phyloP scores from a whole-genome alignment of 2,113 vertebrate genomes.

The Austrofundulus limnaeus region DNA sequence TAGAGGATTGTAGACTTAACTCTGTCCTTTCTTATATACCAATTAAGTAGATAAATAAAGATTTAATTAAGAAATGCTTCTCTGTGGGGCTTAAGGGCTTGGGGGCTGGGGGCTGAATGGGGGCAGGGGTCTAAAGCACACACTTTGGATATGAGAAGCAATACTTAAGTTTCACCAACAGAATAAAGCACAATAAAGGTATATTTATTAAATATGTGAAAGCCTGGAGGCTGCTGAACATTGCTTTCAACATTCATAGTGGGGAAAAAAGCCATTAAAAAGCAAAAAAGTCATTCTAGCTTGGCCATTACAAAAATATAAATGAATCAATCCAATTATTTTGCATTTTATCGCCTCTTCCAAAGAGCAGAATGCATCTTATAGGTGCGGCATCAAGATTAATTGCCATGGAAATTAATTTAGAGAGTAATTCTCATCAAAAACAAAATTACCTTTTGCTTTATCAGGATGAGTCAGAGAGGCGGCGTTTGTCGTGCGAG shows the following conservation, averaged over 20 bases:
- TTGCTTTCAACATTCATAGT: slow-evolving; percentile 60
- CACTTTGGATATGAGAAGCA: slow-evolving; percentile 37
- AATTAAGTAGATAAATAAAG: slow-evolving; percentile 76
- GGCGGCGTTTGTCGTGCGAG: slow-evolving; percentile 36
- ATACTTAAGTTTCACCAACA: slow-evolving; percentile 53
- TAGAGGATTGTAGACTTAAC: slow-evolving; percentile 55
- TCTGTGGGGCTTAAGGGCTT: slow-evolving; percentile 39
- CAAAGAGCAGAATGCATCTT: slow-evolving; percentile 60
- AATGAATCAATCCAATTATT: slow-evolving; percentile 77
- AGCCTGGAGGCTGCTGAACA: slow-evolving; percentile 54
- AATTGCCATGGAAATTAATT: slow-evolving; percentile 77
- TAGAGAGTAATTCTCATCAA: slow-evolving; percentile 65
- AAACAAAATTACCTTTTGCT: slow-evolving; percentile 70
- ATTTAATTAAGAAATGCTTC: slow-evolving; percentile 74
- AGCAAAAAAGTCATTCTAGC: slow-evolving; percentile 58
- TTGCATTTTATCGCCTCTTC: slow-evolving; percentile 72
- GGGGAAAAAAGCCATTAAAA: slow-evolving; percentile 58
- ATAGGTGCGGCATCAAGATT: slow-evolving; percentile 71
- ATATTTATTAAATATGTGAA: slow-evolving; percentile 66
- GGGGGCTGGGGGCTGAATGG: slow-evolving; percentile 34
- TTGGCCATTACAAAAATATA: slow-evolving; percentile 68
- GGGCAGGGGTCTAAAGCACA: slow-evolving; percentile 29
- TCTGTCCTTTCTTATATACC: slow-evolving; percentile 53
- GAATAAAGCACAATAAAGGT: slow-evolving; percentile 64
- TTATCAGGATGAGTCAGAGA: slow-evolving; percentile 68